Conservation (phyloP, 2,797 vertebrate species). For the Sebastes taczanowskii region DNA sequence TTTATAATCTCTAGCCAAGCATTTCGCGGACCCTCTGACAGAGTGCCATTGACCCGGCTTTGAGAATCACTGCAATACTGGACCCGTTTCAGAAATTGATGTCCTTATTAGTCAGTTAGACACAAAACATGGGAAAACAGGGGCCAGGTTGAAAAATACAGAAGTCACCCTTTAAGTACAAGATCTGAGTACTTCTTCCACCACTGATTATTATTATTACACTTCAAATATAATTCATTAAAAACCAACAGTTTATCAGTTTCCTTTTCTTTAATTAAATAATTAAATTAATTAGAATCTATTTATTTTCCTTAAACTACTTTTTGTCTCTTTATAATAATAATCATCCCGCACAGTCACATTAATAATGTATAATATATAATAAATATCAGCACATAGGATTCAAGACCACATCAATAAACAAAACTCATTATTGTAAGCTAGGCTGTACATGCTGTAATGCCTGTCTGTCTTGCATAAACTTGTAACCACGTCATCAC, state of each 20-base stretch:
- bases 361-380: not conserved
- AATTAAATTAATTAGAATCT: no score
- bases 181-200: not conserved
- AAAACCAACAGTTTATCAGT: not conserved
- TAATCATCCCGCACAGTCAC: rapidly evolving
- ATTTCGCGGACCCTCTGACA: no score
- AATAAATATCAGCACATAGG: not conserved
- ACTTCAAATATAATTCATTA: not conserved
- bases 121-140: no score
- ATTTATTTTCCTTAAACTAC: no score
- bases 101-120: no score
- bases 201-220: not conserved
- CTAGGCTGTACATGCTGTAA: not conserved
- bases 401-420: not conserved
- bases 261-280: no score
- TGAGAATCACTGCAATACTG: no score
- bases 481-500: not conserved
- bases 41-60: rapidly evolving
- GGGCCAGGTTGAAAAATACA: no score
- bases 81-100: no score
- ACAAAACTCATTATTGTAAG: not conserved
- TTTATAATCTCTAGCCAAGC: no score
- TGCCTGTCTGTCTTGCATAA: not conserved
- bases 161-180: no score
- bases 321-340: no score